Percentiles rank a stretch among this genome's conserved stretches.
phyloP scores from a whole-genome alignment of 2,888 invertebrate species.

The Amphipyra tragopoginis region DNA sequence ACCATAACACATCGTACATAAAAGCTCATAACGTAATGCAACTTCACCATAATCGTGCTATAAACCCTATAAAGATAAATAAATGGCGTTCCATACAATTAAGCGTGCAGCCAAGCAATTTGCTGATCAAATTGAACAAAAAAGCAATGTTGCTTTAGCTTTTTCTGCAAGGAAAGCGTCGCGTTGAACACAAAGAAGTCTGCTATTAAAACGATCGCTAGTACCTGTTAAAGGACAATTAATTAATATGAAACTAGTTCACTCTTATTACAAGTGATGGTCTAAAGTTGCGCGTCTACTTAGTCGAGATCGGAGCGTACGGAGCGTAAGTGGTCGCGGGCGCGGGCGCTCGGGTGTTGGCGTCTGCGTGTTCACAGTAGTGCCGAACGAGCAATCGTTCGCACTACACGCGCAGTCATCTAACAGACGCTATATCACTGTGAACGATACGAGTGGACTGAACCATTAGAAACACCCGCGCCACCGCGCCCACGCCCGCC shows the following conservation, averaged over 20 bases:
- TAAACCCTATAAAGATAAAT: slow-evolving; percentile 9
- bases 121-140: slow-evolving; percentile 23
- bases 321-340: too few species aligned
- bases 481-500: too few species aligned
- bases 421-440: too few species aligned
- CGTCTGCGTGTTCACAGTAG: too few species aligned
- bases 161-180: neutral
- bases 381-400: too few species aligned
- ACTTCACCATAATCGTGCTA: neutral
- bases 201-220: neutral
- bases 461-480: too few species aligned
- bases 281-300: too few species aligned
- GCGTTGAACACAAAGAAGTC: slow-evolving; percentile 2
- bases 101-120: slow-evolving; percentile 20
- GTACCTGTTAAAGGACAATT: slow-evolving; percentile 4
- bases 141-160: neutral
- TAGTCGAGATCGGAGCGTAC: too few species aligned
- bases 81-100: slow-evolving; percentile 25
- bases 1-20: neutral
- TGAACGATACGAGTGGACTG: too few species aligned
- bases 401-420: too few species aligned
- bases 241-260: neutral
- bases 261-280: too few species aligned
- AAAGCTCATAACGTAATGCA: neutral
- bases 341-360: too few species aligned